A percentile compares a stretch with the other conserved stretches of the same genome.
Conservation (phyloP, 2,888 invertebrate species). For the Cosmorhoe ocellata region DNA sequence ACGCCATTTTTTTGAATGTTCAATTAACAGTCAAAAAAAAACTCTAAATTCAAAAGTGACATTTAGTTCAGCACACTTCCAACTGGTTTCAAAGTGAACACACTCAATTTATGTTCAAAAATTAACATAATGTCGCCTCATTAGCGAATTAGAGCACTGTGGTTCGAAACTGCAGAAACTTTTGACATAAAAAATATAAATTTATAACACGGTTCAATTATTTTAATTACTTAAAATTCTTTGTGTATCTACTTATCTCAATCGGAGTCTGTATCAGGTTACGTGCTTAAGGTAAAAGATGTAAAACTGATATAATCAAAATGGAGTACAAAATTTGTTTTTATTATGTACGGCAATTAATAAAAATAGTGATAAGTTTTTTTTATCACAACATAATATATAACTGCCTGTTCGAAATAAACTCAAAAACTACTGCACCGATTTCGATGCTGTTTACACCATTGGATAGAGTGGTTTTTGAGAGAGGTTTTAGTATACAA, state of each 20-base stretch:
- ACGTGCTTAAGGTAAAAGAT: constrained; percentile 22
- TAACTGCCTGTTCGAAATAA: too few species aligned
- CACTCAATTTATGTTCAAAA: constrained; percentile 12
- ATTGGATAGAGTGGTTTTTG: too few species aligned
- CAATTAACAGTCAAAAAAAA: too few species aligned
- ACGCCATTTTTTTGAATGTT: too few species aligned
- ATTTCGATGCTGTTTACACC: too few species aligned
- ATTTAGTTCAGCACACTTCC: constrained; percentile 6
- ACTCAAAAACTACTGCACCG: too few species aligned
- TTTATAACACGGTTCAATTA: constrained; percentile 49
- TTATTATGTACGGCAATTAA: background rate
- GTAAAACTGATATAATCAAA: constrained; percentile 2
- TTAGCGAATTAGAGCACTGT: constrained; percentile 22
- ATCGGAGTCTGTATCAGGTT: constrained; percentile 39
- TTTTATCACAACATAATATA: too few species aligned
- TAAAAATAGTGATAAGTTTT: too few species aligned
- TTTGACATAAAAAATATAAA: background rate
- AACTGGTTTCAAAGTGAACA: constrained; percentile 3
- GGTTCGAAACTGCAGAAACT: background rate
- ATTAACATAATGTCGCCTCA: constrained; percentile 8
- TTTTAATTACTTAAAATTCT: constrained; percentile 51
- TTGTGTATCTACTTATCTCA: constrained; percentile 33
- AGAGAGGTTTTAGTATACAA: too few species aligned
- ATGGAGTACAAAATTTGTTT: constrained; percentile 3
- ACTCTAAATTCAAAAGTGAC: background rate